Base-by-base conservation (phyloP, 1,140 invertebrate genomes). In the Aphelinus atriplicis region DNA sequence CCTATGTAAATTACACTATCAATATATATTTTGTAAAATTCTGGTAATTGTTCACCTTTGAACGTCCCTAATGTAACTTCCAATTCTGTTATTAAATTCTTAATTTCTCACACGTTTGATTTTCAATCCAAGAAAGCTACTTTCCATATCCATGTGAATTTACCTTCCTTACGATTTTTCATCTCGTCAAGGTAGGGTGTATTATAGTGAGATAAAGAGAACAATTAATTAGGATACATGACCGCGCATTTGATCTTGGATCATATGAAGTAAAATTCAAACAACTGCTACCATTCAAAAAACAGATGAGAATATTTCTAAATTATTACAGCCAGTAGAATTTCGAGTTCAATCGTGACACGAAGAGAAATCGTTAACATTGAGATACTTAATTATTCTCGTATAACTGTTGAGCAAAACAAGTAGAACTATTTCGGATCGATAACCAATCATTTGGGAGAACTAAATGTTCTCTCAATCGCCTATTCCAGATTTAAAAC, bases 141-240 rank as follows among this genome's bases (percentile, higher is more conserved):
- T 3, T 3, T 57, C 10, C 69, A 69, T 10, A 46, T 63, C 10
- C 57, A 5, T 48, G 26, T 63, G n/a, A 62, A 45, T 67, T 71
- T 63, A 26, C 26, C 4, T 66, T 46, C 50, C 1, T 75, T 72
- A 42, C 46, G 53, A 61, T 53, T 68, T 5, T 69, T 69, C 56
- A 62, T 51, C 57, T 26, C 26, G 26, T 26, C 26, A 26, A 26
- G 26, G 26, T 26, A 26, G 26, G 26, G 26, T 26, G 26, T 26
- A 26, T 26, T 68, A 68, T 65, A 69, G 60, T 50, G 64, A 48
- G 26, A 68, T 68, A 68, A 58, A 68, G 73, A 69, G 73, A 75
- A 75, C 61, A 75, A 70, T 74, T 63, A 70, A 75, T 75, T 80
- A 80, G 78, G 78, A 80, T 79, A 80, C 79, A 80, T 77, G 72